These are phyloP conservation scores for Tapirus indicus DNA, from an alignment of 2,797 vertebrate species.

Conservation along the genomic window DNA sequence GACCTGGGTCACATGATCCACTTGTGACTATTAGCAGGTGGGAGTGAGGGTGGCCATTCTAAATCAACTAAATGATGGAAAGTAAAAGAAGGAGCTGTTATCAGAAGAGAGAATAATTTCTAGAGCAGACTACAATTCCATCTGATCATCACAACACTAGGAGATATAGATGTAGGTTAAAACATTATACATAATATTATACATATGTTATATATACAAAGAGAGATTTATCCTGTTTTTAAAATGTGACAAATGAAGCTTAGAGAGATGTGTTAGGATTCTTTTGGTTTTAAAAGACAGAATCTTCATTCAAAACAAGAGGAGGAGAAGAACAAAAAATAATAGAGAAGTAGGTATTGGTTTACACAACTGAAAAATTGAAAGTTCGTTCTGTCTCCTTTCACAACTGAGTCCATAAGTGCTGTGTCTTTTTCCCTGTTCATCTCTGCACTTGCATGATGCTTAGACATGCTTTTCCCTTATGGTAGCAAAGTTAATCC, in stretches of 20 bases:
- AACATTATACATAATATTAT: too few species aligned
- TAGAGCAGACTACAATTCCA: background rate
- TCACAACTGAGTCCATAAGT: too few species aligned
- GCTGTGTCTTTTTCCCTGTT: too few species aligned
- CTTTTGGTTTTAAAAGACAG: background rate
- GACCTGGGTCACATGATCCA: background rate
- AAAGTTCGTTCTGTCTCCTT: background rate
- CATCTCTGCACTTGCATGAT: background rate
- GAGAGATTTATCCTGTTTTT: background rate
- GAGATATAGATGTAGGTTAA: background rate
- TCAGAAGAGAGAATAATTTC: background rate
- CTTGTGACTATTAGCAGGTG: too few species aligned
- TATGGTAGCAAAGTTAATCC: background rate
- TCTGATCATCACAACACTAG: background rate
- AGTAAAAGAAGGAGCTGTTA: background rate
- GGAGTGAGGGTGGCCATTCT: rapidly evolving
- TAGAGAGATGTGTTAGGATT: background rate
- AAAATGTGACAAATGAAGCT: background rate
- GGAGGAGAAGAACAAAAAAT: background rate
- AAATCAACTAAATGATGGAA: background rate
- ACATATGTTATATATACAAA: background rate
- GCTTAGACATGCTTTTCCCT: background rate
- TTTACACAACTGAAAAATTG: background rate
- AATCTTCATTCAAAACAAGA: background rate
- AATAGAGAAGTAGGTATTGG: background rate